A percentile compares a stretch with the other conserved stretches of the same genome.
phyloP scores from a whole-genome alignment of 1,140 invertebrate genomes.

The Drosophila micromelanica region DNA sequence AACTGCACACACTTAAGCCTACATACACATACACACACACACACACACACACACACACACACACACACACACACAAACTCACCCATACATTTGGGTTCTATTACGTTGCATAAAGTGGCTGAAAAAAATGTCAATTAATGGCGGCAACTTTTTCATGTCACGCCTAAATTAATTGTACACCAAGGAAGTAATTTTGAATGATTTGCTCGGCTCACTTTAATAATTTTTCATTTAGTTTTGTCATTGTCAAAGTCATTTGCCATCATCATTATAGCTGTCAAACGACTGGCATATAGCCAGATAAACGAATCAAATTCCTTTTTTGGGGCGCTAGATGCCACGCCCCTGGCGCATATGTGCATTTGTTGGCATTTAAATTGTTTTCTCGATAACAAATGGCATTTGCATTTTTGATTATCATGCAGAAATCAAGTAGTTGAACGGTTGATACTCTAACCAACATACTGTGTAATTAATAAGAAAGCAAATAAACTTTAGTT shows the following conservation, averaged over 20 bases:
- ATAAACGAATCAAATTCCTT: slow-evolving; percentile 49
- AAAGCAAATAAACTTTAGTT: neutral
- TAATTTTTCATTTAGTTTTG: slow-evolving; percentile 39
- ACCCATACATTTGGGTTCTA: neutral
- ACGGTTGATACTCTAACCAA: slow-evolving; percentile 3
- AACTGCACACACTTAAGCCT: slow-evolving; percentile 40
- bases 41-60: neutral
- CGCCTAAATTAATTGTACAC: slow-evolving; percentile 70
- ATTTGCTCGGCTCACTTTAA: slow-evolving; percentile 30
- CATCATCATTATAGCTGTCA: slow-evolving; percentile 32
- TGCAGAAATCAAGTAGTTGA: slow-evolving; percentile 22
- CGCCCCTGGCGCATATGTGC: slow-evolving; percentile 32
- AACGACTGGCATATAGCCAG: slow-evolving; percentile 12
- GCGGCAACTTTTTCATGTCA: slow-evolving; percentile 68
- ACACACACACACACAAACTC: slow-evolving; percentile 4
- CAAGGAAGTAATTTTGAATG: slow-evolving; percentile 48
- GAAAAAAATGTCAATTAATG: slow-evolving; percentile 74
- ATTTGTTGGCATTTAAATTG: slow-evolving; percentile 56
- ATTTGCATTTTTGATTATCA: slow-evolving; percentile 60
- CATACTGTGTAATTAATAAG: neutral
- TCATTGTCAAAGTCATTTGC: slow-evolving; percentile 46
- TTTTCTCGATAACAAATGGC: slow-evolving; percentile 52
- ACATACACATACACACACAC: slow-evolving; percentile 5
- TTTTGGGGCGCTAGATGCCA: slow-evolving; percentile 55
- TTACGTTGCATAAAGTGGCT: slow-evolving; percentile 9